Conservation (phyloP, 1,140 invertebrate species). For the Bilobella aurantiaca region DNA sequence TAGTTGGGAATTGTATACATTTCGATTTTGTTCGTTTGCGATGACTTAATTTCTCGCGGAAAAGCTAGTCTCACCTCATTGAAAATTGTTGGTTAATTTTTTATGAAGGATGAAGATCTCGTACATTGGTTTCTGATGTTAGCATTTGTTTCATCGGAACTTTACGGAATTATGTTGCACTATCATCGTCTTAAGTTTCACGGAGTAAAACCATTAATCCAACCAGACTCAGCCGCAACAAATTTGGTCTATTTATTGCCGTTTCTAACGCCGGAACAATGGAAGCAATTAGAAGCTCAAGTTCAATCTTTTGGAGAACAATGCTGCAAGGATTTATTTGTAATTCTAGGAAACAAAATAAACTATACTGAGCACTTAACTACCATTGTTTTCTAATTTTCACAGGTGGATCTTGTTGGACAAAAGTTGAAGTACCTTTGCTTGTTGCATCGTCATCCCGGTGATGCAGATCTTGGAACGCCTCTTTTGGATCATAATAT, state of each 20-base stretch:
- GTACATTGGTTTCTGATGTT: slow-evolving; percentile 13
- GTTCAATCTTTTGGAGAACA: background rate
- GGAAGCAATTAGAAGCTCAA: background rate
- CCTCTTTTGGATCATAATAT: background rate
- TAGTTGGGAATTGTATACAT: background rate
- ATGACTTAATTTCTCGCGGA: background rate
- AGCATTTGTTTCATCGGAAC: background rate
- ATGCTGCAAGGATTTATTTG: background rate
- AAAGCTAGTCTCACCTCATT: background rate
- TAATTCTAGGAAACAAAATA: slow-evolving; percentile 2
- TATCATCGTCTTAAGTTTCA: slow-evolving; percentile 7
- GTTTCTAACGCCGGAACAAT: slow-evolving; percentile 11
- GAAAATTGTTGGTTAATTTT: background rate
- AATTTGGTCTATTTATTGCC: slow-evolving; percentile 21
- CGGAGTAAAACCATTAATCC: background rate
- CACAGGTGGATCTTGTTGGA: slow-evolving; percentile 17
- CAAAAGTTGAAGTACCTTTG: slow-evolving; percentile 22
- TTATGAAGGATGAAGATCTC: slow-evolving; percentile 7
- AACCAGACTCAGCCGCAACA: background rate
- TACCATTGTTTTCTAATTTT: background rate
- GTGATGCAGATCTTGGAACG: background rate
- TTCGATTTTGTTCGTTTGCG: background rate
- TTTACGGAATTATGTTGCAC: slow-evolving; percentile 7
- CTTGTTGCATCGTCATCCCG: too few relatives aligned
- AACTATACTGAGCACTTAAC: too few relatives aligned